These are phyloP conservation scores for Petaurus breviceps DNA, from an alignment of 2,113 vertebrate genomes.

Conservation along the genomic window DNA sequence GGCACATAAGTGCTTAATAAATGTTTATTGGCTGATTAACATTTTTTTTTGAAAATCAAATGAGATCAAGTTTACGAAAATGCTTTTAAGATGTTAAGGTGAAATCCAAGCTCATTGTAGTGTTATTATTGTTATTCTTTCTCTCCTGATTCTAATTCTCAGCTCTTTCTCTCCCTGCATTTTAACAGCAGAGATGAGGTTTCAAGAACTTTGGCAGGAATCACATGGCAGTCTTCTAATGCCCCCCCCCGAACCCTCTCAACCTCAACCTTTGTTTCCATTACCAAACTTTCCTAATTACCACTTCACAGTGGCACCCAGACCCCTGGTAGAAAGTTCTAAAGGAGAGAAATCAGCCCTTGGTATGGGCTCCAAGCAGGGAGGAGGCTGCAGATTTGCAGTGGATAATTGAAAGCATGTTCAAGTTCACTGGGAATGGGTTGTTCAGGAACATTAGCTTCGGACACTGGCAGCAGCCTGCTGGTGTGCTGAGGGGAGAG, in stretches of 20 bases:
- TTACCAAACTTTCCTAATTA: conserved; percentile 58
- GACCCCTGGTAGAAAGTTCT: conserved; percentile 10
- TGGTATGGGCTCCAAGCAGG: conserved; percentile 44
- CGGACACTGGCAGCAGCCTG: conserved; percentile 33
- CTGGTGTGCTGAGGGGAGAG: conserved; percentile 50
- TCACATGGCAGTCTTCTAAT: background rate
- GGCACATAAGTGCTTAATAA: background rate
- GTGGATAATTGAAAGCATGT: conserved; percentile 54
- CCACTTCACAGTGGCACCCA: background rate
- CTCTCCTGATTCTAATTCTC: background rate
- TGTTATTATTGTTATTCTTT: background rate
- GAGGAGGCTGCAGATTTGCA: conserved; percentile 56
- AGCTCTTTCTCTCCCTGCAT: background rate
- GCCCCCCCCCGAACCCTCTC: accelerated
- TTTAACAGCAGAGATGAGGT: background rate
- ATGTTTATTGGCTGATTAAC: background rate
- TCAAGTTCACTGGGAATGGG: conserved; percentile 54
- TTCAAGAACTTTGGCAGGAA: background rate
- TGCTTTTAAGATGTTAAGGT: background rate
- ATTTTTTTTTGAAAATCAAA: background rate
- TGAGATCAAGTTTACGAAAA: background rate
- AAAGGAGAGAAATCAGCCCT: conserved; percentile 39
- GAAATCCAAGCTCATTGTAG: background rate
- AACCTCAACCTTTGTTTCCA: conserved; percentile 20
- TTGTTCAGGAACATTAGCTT: conserved; percentile 75